A percentile compares a stretch with the other conserved stretches of the same genome.
Conservation (phyloP, 2,113 vertebrate genomes). For the Strix uralensis region DNA sequence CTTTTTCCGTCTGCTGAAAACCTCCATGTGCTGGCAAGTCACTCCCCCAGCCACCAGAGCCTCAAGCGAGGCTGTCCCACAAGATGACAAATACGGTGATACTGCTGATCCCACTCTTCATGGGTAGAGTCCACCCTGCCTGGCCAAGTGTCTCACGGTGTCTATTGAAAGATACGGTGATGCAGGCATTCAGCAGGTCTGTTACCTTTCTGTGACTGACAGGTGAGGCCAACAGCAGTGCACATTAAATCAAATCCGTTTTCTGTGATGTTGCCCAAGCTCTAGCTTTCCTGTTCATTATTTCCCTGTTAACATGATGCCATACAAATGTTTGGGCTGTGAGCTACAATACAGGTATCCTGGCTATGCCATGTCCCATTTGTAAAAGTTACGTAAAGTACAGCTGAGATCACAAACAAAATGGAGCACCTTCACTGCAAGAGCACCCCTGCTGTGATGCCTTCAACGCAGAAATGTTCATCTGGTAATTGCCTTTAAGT, state of each 20-base stretch:
- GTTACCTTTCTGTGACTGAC: not conserved
- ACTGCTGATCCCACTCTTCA: not conserved
- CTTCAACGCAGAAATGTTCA: not conserved
- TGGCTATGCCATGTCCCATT: not conserved
- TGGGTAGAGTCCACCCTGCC: not conserved
- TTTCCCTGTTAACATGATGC: not conserved
- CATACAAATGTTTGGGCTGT: not conserved
- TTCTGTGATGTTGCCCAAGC: not conserved
- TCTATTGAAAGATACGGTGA: not conserved
- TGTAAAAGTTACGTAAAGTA: fast-evolving
- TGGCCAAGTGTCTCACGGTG: not conserved
- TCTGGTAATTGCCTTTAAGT: fast-evolving
- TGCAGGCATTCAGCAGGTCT: not conserved
- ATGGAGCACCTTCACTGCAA: not conserved
- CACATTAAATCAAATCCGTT: not conserved
- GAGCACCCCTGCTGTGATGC: not conserved
- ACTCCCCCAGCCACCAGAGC: not conserved
- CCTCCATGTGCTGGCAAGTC: not conserved
- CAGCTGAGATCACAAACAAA: not conserved
- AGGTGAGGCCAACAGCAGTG: not conserved
- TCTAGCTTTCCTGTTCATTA: not conserved
- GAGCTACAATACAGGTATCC: not conserved
- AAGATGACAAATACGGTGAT: not conserved
- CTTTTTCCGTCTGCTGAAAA: not conserved
- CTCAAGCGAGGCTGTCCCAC: not conserved